Evolutionary conservation across 2,797 vertebrate species (phyloP).

Genomic region (Tragelaphus oryx): DNA sequence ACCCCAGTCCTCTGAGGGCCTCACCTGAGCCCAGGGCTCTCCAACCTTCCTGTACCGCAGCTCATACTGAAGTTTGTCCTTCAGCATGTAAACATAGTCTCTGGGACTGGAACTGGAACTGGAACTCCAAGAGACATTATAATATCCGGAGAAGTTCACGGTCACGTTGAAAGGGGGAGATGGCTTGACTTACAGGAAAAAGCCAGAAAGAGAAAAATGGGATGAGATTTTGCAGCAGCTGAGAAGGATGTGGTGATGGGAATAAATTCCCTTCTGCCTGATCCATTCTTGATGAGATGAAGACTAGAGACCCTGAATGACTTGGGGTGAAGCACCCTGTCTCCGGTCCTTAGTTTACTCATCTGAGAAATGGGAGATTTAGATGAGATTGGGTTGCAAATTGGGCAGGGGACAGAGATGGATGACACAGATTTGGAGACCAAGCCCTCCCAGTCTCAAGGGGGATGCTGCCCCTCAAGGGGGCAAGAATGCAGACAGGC

Average conservation of each 20-base stretch:
- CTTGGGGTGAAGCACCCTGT: not conserved
- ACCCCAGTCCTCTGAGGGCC: not conserved
- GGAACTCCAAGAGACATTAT: conserved; percentile 83
- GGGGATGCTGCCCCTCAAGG: fast-evolving
- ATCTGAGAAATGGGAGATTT: not conserved
- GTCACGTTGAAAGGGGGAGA: conserved; percentile 81
- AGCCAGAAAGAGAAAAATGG: conserved; percentile 38
- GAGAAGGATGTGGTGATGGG: not conserved
- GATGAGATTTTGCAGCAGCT: not conserved
- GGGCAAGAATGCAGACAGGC: not conserved
- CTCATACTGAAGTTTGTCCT: conserved; percentile 78
- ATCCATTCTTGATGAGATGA: fast-evolving
- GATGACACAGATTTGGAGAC: not conserved
- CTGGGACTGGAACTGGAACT: conserved; percentile 55
- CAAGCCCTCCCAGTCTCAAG: not conserved
- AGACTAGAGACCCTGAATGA: not conserved
- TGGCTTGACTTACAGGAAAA: conserved; percentile 78
- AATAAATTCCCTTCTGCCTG: no score
- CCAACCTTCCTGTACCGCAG: conserved; percentile 76
- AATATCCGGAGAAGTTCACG: conserved; percentile 62
- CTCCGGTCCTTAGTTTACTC: not conserved
- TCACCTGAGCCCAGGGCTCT: conserved; percentile 75
- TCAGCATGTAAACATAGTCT: conserved; percentile 67
- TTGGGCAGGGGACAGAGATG: not conserved
- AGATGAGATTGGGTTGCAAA: not conserved